These are phyloP conservation scores for Zoanthus sansibaricus DNA, from an alignment of 92 coral and sea anemone genomes.

Conservation along the genomic window DNA sequence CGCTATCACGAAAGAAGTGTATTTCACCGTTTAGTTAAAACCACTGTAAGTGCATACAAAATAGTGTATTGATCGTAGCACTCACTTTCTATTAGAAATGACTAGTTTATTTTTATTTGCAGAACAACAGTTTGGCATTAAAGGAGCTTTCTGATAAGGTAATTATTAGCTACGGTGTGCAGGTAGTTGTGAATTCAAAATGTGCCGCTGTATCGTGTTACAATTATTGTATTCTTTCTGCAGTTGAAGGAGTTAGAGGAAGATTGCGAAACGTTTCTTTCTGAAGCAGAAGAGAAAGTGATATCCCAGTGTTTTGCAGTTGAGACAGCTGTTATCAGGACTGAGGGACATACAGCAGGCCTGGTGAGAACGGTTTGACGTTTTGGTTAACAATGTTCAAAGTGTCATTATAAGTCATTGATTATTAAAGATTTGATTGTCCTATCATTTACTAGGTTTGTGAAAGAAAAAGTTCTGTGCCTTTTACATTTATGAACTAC, in stretches of 20 bases:
- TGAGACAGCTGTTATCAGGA: conserved; percentile 19
- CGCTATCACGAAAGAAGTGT: no score
- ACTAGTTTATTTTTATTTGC: background rate
- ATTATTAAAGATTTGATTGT: no score
- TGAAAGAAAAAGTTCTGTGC: no score
- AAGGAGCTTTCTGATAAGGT: conserved; percentile 38
- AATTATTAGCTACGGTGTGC: background rate
- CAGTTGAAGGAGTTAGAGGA: conserved; percentile 6
- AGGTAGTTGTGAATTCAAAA: background rate
- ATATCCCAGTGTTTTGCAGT: conserved; percentile 32
- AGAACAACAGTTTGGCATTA: conserved; percentile 22
- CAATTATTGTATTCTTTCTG: background rate
- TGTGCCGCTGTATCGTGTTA: background rate
- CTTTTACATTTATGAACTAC: no score
- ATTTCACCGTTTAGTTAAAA: no score
- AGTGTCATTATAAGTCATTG: no score
- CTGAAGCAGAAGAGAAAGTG: conserved; percentile 38
- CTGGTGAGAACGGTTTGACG: conserved; percentile 7
- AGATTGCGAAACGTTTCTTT: conserved; percentile 29
- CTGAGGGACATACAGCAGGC: conserved; percentile 31
- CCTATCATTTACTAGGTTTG: no score
- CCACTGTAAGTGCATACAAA: no score
- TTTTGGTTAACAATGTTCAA: no score
- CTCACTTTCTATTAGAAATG: no score
- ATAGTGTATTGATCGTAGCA: no score